These are phyloP conservation scores for Archaeoteleia sp. DNA, from an alignment of 2,888 invertebrate genomes.

Conservation along the genomic window DNA sequence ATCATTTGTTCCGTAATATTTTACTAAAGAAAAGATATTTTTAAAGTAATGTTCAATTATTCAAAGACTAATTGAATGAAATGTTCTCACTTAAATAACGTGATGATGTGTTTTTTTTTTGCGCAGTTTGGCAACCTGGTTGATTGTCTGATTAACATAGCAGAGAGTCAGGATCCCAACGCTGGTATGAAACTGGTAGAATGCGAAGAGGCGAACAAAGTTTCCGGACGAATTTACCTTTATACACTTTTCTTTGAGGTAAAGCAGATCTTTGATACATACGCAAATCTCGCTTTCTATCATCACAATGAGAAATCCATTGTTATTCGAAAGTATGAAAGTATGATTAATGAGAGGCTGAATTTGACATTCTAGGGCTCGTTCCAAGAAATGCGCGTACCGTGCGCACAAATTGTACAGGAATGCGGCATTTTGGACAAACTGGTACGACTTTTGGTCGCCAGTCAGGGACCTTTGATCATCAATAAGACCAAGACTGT, in stretches of 20 bases:
- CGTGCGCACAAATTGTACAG: slow-evolving; percentile 78
- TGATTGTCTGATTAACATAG: slow-evolving; percentile 67
- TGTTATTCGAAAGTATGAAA: too few species aligned
- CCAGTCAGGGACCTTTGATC: slow-evolving; percentile 68
- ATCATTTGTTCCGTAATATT: too few species aligned
- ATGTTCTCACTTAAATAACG: too few species aligned
- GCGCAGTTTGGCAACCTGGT: slow-evolving; percentile 67
- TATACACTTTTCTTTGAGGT: slow-evolving; percentile 82
- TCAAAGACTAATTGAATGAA: too few species aligned
- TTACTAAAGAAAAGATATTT: too few species aligned
- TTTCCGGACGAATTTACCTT: slow-evolving; percentile 80
- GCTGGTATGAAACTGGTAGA: slow-evolving; percentile 68
- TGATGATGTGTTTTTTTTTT: slow-evolving; percentile 9
- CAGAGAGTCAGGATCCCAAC: slow-evolving; percentile 66
- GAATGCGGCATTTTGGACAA: slow-evolving; percentile 70
- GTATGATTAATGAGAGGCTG: too few species aligned
- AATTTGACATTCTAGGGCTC: slow-evolving; percentile 71
- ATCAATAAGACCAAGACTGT: slow-evolving; percentile 59
- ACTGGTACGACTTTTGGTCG: slow-evolving; percentile 72
- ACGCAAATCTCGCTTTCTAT: too few species aligned
- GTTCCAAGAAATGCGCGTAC: slow-evolving; percentile 80
- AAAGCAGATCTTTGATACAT: slow-evolving; percentile 59
- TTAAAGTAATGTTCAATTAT: too few species aligned
- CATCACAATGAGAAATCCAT: too few species aligned
- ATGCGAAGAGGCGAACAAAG: slow-evolving; percentile 73